phyloP scores from a whole-genome alignment of 2,113 vertebrate species.

The Zosterops lateralis region DNA sequence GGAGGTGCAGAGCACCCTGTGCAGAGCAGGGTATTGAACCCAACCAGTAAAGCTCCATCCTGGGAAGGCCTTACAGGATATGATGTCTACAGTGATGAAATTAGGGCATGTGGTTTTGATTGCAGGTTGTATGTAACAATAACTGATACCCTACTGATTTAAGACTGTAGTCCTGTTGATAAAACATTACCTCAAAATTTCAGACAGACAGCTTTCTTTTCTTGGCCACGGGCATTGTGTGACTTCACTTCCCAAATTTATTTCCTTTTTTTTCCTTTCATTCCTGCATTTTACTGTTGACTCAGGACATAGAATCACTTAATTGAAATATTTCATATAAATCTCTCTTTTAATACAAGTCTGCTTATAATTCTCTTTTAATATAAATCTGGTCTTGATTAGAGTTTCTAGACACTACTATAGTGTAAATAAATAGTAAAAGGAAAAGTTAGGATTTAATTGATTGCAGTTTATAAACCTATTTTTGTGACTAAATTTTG shows the following conservation, averaged over 20 bases:
- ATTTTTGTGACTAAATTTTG: neutral
- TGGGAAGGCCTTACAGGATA: rapidly evolving
- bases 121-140: neutral
- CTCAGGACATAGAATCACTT: neutral
- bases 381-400: neutral
- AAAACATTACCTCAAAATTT: neutral
- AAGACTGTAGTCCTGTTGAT: neutral
- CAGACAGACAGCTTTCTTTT: neutral
- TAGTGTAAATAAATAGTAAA: slow-evolving; percentile 19
- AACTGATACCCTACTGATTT: neutral
- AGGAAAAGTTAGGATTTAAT: neutral
- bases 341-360: neutral
- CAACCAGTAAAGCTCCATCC: neutral
- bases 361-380: neutral
- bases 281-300: neutral
- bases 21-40: neutral
- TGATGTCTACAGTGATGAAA: neutral
- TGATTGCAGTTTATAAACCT: slow-evolving; percentile 8
- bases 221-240: neutral
- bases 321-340: neutral
- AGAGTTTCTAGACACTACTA: neutral
- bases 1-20: too few relatives aligned
- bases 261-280: neutral
- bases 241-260: neutral
- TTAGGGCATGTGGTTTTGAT: neutral